These are phyloP conservation scores for Eubucco bourcierii DNA, from an alignment of 2,113 vertebrate genomes.

Conservation along the genomic window DNA sequence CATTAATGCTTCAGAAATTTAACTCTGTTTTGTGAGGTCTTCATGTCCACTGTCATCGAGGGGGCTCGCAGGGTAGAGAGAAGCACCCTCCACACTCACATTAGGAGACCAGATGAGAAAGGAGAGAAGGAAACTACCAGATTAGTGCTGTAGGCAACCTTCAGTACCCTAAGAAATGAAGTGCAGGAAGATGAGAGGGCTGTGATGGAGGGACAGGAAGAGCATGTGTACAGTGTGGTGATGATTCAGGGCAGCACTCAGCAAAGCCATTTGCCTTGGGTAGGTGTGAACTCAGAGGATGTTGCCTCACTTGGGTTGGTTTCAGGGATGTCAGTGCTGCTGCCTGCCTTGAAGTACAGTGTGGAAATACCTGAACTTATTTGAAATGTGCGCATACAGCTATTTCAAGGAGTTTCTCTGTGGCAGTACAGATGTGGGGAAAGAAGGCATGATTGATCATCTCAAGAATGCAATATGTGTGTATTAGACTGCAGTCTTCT, in stretches of 20 bases:
- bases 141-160: not conserved
- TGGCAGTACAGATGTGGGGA: not conserved
- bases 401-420: not conserved
- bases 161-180: not conserved
- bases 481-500: not conserved
- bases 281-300: not conserved
- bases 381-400: not conserved
- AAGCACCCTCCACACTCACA: fast-evolving
- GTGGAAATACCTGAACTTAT: not conserved
- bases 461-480: not conserved
- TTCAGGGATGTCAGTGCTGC: not conserved
- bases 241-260: not conserved
- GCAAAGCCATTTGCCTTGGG: not conserved
- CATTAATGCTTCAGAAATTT: not conserved
- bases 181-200: not conserved
- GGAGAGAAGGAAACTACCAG: not conserved
- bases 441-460: not conserved
- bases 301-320: not conserved
- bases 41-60: not conserved
- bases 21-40: not conserved
- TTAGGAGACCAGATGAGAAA: not conserved
- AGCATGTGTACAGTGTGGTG: not conserved
- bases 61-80: not conserved
- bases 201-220: not conserved
- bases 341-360: not conserved